Percentiles rank a stretch among this genome's conserved stretches.
phyloP scores from a whole-genome alignment of 1,140 invertebrate species.

The Aporrectodea caliginosa region DNA sequence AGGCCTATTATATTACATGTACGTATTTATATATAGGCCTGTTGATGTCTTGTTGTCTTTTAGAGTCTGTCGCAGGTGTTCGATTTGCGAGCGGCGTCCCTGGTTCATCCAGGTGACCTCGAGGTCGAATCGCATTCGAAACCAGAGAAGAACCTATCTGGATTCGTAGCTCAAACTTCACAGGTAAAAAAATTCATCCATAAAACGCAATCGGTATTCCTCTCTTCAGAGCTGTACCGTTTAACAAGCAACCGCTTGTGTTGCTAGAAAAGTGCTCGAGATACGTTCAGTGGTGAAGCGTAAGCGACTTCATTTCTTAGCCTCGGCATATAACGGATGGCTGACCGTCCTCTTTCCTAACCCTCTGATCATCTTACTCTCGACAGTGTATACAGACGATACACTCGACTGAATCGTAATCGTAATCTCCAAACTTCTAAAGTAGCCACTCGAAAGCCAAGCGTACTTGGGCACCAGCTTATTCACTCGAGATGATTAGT shows the following conservation, averaged over 20 bases:
- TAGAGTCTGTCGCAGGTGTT: background rate
- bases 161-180: background rate
- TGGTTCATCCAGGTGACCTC: background rate
- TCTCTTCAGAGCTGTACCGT: background rate
- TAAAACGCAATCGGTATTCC: no score
- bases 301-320: background rate
- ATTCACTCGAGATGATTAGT: no score
- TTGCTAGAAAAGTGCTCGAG: background rate
- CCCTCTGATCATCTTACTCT: background rate
- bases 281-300: no score
- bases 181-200: no score
- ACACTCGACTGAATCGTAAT: no score
- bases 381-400: no score
- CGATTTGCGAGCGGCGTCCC: background rate
- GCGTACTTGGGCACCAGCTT: no score
- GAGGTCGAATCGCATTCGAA: background rate
- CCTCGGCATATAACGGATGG: background rate
- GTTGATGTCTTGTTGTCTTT: background rate
- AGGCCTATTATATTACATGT: background rate
- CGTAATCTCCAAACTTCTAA: no score
- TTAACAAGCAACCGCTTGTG: background rate
- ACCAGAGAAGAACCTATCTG: background rate
- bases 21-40: background rate
- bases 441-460: no score
- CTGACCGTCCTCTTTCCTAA: background rate